These are phyloP conservation scores for Dorcus hopei DNA, from an alignment of 2,888 invertebrate genomes.

Conservation along the genomic window DNA sequence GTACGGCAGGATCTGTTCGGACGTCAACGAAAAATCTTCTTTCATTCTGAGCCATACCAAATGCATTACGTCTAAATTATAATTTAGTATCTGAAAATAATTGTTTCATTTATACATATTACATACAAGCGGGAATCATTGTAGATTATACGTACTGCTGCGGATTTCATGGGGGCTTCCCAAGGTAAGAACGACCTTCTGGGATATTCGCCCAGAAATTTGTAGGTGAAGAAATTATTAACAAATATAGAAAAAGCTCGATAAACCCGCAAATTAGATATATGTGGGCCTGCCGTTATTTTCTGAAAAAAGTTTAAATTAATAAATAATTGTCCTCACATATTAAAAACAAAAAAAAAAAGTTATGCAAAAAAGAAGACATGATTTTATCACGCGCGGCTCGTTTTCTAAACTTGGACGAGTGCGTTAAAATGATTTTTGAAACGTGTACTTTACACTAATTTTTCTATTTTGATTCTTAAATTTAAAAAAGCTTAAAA, in stretches of 20 bases:
- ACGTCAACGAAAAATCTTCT: constrained; percentile 48
- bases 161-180: constrained; percentile 5
- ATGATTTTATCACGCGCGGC: too few relatives aligned
- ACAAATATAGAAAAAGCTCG: constrained; percentile 1
- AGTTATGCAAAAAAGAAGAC: too few relatives aligned
- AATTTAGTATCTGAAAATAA: constrained; percentile 31
- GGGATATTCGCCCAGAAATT: constrained; percentile 11
- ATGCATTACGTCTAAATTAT: constrained; percentile 58
- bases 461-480: too few relatives aligned
- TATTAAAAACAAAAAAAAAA: not conserved
- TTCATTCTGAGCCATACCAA: constrained; percentile 66
- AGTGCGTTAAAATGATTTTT: too few relatives aligned
- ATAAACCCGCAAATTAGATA: constrained; percentile 9
- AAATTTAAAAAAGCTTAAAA: too few relatives aligned
- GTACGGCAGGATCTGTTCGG: constrained; percentile 58
- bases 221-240: constrained; percentile 3
- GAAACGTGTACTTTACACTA: too few relatives aligned
- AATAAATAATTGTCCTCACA: not conserved
- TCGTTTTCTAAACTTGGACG: too few relatives aligned
- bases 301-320: constrained; percentile 4
- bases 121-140: not conserved
- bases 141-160: not conserved
- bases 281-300: constrained; percentile 12
- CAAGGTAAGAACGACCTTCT: constrained; percentile 15
- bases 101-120: not conserved